phyloP scores from a whole-genome alignment of 2,113 vertebrate species.

The Formicarius rufipectus region DNA sequence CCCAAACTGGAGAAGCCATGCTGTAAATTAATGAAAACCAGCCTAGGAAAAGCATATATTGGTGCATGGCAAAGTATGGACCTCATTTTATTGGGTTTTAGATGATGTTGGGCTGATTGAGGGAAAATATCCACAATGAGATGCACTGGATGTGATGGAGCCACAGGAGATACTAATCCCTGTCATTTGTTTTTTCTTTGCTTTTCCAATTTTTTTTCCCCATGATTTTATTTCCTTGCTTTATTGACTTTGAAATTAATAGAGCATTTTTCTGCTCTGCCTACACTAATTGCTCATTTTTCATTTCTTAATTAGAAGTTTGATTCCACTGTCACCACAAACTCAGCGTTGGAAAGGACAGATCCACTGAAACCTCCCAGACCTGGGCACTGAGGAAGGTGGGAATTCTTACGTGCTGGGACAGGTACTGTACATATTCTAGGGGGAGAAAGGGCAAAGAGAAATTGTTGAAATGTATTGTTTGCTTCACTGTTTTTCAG shows the following conservation, averaged over 20 bases:
- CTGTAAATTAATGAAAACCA: background rate
- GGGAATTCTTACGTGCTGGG: constrained; percentile 69
- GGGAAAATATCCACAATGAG: background rate
- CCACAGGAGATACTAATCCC: background rate
- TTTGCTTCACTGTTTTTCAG: background rate
- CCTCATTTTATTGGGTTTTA: background rate
- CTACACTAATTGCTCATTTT: background rate
- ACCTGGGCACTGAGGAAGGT: constrained; percentile 74
- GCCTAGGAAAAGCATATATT: background rate
- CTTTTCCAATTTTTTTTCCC: no score
- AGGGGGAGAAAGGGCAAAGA: background rate
- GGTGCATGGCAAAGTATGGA: background rate
- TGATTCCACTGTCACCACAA: constrained; percentile 81
- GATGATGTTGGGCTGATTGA: background rate
- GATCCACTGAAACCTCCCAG: constrained; percentile 69
- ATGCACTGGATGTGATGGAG: background rate
- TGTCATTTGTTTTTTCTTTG: background rate
- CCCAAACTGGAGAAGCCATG: background rate
- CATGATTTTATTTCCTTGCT: no score
- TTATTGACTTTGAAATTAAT: background rate
- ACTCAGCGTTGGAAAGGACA: constrained; percentile 68
- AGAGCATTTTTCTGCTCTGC: background rate
- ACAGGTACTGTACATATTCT: constrained; percentile 30
- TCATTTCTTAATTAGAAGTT: constrained; percentile 64
- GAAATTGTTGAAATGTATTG: background rate